Conservation (phyloP, 2,113 vertebrate genomes). For the Cnemophilus loriae region DNA sequence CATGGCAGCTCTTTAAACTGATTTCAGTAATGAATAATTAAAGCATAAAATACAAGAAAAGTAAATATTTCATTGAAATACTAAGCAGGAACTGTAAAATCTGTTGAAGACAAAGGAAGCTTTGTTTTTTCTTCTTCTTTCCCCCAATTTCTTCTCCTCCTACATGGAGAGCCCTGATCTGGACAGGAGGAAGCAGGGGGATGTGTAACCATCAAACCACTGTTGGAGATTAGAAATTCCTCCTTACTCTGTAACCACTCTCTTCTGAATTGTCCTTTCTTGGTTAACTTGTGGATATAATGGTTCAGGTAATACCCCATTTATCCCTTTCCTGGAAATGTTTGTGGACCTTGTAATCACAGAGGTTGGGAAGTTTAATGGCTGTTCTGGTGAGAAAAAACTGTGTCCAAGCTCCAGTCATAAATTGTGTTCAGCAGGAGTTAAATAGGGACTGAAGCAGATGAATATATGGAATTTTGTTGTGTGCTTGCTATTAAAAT, state of each 20-base stretch:
- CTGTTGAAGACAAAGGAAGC: neutral
- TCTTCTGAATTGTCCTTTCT: neutral
- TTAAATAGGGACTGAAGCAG: neutral
- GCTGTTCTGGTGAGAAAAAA: neutral
- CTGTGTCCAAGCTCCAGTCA: neutral
- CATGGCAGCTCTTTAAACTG: slow-evolving; percentile 20
- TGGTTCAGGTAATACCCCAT: neutral
- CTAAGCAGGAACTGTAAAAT: slow-evolving; percentile 6
- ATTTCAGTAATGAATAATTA: slow-evolving; percentile 52
- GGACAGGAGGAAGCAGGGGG: neutral
- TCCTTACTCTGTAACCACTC: neutral
- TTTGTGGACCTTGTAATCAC: neutral
- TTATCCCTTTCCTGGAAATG: neutral
- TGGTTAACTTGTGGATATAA: neutral
- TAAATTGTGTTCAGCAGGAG: neutral
- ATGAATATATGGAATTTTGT: neutral
- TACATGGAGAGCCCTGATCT: neutral
- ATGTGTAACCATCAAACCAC: neutral
- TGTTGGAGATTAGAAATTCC: neutral
- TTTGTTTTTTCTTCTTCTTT: neutral
- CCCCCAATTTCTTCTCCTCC: neutral
- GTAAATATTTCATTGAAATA: slow-evolving; percentile 62
- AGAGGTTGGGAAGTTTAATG: neutral
- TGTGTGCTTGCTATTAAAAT: neutral
- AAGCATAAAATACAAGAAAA: slow-evolving; percentile 7